Evolutionary conservation across 2,888 invertebrate genomes (phyloP).

Genomic region (Poecilus cupreus): DNA sequence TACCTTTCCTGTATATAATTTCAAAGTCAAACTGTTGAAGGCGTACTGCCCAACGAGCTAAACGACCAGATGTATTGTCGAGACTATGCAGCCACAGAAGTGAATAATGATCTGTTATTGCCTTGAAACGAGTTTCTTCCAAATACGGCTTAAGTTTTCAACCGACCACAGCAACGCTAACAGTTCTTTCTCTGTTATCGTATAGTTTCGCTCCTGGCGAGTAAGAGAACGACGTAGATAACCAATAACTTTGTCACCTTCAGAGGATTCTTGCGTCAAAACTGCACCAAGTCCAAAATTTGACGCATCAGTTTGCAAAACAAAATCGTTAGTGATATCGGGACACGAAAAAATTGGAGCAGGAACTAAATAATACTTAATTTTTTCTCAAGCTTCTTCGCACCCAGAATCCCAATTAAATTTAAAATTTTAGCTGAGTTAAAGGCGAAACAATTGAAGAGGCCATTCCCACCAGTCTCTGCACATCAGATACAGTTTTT

Average conservation of each 20-base stretch:
- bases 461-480: not conserved
- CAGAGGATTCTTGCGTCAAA: not conserved
- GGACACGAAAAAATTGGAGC: not conserved
- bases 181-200: not conserved
- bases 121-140: not conserved
- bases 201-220: not conserved
- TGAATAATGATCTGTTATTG: slow-evolving; percentile 6
- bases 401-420: not conserved
- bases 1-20: not conserved
- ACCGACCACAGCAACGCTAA: not conserved
- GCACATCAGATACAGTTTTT: not conserved
- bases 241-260: not conserved
- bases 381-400: not conserved
- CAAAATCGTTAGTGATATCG: not conserved
- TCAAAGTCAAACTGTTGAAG: slow-evolving; percentile 8
- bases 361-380: not conserved
- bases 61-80: not conserved
- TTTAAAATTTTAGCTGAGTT: not conserved
- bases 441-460: not conserved
- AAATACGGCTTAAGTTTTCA: not conserved
- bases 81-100: not conserved
- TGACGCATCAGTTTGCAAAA: too few relatives aligned
- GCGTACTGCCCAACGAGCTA: slow-evolving; percentile 16
- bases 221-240: not conserved
- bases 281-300: not conserved